Percentiles rank a stretch among this genome's conserved stretches.
These are phyloP conservation scores for Acrossocheilus fasciatus DNA, from an alignment of 2,797 vertebrate species.

Conservation along the genomic window DNA sequence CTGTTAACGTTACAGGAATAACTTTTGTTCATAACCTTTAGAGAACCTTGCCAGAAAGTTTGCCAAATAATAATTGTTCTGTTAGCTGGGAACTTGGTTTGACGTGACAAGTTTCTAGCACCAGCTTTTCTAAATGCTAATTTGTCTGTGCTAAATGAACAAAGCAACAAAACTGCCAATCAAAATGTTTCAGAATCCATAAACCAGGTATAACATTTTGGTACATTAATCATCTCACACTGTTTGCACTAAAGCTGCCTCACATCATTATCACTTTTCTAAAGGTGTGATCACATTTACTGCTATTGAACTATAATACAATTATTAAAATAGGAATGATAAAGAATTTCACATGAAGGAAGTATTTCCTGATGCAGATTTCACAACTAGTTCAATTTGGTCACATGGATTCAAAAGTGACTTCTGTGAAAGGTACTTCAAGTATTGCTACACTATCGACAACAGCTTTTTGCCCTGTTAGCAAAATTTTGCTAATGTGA, in stretches of 20 bases:
- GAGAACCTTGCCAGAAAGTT: neutral
- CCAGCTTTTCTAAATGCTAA: constrained; percentile 18
- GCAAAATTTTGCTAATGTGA: neutral
- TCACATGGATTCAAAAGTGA: neutral
- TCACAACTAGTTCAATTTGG: neutral
- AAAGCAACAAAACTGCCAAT: neutral
- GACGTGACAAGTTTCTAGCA: neutral
- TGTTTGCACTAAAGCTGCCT: neutral
- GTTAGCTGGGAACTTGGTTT: neutral
- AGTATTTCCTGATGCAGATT: neutral
- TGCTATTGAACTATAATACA: neutral
- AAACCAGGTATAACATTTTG: neutral
- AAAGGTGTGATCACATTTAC: neutral
- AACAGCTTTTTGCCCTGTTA: neutral
- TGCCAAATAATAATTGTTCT: neutral
- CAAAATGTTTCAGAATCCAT: neutral
- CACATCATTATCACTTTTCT: neutral
- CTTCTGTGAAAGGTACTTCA: neutral
- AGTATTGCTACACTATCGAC: neutral
- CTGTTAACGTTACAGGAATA: neutral
- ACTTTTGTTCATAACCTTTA: neutral
- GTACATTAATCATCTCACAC: neutral
- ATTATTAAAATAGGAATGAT: neutral
- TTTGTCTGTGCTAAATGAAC: neutral
- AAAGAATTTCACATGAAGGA: neutral